These are phyloP conservation scores for Epinephelus awoara DNA, from an alignment of 2,797 vertebrate genomes.

Conservation along the genomic window DNA sequence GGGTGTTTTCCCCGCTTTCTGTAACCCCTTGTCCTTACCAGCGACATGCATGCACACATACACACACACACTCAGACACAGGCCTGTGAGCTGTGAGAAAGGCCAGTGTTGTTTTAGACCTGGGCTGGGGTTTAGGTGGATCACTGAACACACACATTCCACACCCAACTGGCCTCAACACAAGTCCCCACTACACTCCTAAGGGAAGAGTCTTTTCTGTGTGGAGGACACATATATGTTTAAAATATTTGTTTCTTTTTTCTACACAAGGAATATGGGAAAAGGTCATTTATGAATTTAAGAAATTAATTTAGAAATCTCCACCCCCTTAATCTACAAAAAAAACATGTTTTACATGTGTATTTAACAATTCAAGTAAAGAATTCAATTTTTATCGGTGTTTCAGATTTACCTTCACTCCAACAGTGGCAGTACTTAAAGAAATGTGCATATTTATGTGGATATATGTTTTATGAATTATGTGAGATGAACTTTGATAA, in stretches of 20 bases:
- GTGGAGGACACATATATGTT: not conserved
- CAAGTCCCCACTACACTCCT: constrained; percentile 29
- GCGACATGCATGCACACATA: constrained; percentile 37
- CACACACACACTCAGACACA: constrained; percentile 44
- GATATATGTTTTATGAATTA: not conserved
- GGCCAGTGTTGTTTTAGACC: constrained; percentile 80
- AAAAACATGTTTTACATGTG: not conserved
- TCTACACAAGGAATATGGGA: not conserved
- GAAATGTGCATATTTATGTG: not conserved
- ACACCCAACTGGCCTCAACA: constrained; percentile 49
- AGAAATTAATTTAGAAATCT: not conserved
- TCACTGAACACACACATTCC: constrained; percentile 81
- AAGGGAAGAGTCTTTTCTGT: constrained; percentile 16
- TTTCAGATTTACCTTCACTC: not conserved
- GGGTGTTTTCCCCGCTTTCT: constrained; percentile 46
- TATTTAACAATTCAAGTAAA: not conserved
- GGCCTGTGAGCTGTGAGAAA: constrained; percentile 72
- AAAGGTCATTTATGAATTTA: not conserved
- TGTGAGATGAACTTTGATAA: not conserved
- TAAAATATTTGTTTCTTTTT: not conserved
- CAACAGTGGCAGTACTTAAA: not conserved
- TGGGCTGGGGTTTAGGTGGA: constrained; percentile 76
- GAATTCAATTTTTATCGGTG: not conserved
- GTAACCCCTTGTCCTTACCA: constrained; percentile 62
- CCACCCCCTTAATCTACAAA: not conserved